These are phyloP conservation scores for Oscheius onirici DNA, from an alignment of 2,888 invertebrate species.

Conservation along the genomic window DNA sequence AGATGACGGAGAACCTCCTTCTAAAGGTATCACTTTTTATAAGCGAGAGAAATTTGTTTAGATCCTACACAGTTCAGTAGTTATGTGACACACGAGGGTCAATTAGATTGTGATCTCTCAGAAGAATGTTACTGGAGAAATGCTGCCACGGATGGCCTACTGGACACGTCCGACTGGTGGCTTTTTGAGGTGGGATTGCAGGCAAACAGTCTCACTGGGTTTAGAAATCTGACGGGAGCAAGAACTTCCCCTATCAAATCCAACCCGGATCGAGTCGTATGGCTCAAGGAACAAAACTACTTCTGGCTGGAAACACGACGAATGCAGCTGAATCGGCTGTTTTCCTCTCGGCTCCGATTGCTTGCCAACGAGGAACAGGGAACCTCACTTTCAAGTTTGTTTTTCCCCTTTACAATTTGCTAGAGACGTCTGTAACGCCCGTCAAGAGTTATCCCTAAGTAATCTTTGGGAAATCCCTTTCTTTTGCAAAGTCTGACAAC, in stretches of 20 bases:
- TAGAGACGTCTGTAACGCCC: no score
- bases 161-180: conserved; percentile 70
- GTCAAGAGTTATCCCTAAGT: no score
- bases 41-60: conserved; percentile 33
- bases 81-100: conserved; percentile 58
- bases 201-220: no score
- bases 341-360: conserved; percentile 66
- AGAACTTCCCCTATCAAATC: conserved; percentile 67
- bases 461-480: no score
- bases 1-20: conserved; percentile 59
- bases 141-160: conserved; percentile 58
- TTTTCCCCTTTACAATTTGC: not conserved
- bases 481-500: no score
- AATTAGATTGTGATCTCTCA: conserved; percentile 64
- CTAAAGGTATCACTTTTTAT: conserved; percentile 49
- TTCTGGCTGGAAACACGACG: conserved; percentile 70
- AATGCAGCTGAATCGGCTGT: conserved; percentile 61
- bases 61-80: conserved; percentile 50
- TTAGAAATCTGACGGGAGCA: conserved; percentile 60
- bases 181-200: conserved; percentile 56
- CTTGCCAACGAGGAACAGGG: conserved; percentile 66
- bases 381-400: conserved; percentile 64
- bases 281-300: conserved; percentile 57
- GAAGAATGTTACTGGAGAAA: conserved; percentile 67
- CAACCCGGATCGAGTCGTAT: conserved; percentile 59